phyloP scores from a whole-genome alignment of 2,797 vertebrate species.

The Eulemur coronatus region DNA sequence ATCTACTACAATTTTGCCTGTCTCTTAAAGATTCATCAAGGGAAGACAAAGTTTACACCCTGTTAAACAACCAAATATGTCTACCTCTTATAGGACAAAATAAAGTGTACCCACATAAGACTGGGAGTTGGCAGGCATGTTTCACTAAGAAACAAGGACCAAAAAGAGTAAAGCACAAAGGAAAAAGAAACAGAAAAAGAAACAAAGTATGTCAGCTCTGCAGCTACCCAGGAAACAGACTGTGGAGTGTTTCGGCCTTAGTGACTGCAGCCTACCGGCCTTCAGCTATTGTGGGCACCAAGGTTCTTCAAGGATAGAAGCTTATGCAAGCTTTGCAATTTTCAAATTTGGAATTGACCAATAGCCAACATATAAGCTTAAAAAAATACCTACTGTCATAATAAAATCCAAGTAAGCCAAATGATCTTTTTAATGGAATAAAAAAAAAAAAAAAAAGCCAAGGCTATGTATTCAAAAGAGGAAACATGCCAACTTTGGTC shows the following conservation, averaged over 20 bases:
- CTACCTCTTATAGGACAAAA: neutral
- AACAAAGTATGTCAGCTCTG: neutral
- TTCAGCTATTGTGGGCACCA: neutral
- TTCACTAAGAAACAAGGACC: neutral
- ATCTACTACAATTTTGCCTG: neutral
- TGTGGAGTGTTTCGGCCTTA: neutral
- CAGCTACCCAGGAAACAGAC: neutral
- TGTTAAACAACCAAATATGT: neutral
- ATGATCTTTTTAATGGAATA: conserved; percentile 61
- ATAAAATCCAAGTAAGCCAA: conserved; percentile 66
- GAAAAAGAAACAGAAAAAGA: neutral
- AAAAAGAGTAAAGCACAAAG: neutral
- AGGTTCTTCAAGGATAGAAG: conserved; percentile 66
- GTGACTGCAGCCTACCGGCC: neutral
- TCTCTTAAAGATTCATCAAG: neutral
- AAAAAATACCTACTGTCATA: conserved; percentile 38
- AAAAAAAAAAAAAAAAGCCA: neutral
- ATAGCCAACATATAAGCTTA: conserved; percentile 55
- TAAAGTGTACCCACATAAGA: neutral
- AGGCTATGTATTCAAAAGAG: neutral
- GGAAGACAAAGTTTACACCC: neutral
- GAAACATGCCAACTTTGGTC: conserved; percentile 51
- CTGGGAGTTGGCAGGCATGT: neutral
- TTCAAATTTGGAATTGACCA: conserved; percentile 67
- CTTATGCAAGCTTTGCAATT: conserved; percentile 54